Evolutionary conservation across 2,797 vertebrate species (phyloP), one percentile per base, ranked within the genome.

Genomic region (Anguilla anguilla): DNA sequence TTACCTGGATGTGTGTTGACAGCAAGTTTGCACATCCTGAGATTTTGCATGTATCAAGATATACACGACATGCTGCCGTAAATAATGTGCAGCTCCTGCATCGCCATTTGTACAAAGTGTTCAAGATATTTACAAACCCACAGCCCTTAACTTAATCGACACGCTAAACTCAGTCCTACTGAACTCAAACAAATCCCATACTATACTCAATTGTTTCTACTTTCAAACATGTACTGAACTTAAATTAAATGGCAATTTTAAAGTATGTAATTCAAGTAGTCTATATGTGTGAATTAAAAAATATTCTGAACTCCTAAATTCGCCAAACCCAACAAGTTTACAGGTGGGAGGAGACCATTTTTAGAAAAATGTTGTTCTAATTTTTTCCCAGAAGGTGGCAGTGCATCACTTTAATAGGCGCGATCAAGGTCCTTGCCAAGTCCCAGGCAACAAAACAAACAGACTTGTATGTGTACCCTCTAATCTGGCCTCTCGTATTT

Each of bases 401-500:
- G 88, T 81, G 49, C 59, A 67, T 85, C 53, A 35, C 74, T 81
- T 81, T 10, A 31, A 86, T 84, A 74, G 13, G 43, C 51, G 43
- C 22, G 19, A 22, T 55, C 43, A 15, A 43, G 13, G 46, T 25
- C 31, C 43, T 46, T 22, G 74, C 83, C 86, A 87, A 87, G 59
- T 79, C 69, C 72, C 86, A 81, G 82, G 86, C 72, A 89, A 87
- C 86, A 87, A 87, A 89, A 86, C 86, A 87, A 89, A 85, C 88
- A 85, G 22, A 61, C 79, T 83, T 85, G 49, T 81, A 85, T 87
- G 88, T 86, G 86, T 51, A 87, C 86, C 88, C 88, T 89, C 83
- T 89, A 87, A 89, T 89, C 84, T 89, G 88, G 88, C 88, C 88
- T 87, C 83, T 85, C 86, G 59, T 85, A 89, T 82, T 89, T 89